Evolutionary conservation across 2,797 vertebrate species (phyloP), one percentile per base, ranked within the genome.

Genomic region (Danionella dracula): DNA sequence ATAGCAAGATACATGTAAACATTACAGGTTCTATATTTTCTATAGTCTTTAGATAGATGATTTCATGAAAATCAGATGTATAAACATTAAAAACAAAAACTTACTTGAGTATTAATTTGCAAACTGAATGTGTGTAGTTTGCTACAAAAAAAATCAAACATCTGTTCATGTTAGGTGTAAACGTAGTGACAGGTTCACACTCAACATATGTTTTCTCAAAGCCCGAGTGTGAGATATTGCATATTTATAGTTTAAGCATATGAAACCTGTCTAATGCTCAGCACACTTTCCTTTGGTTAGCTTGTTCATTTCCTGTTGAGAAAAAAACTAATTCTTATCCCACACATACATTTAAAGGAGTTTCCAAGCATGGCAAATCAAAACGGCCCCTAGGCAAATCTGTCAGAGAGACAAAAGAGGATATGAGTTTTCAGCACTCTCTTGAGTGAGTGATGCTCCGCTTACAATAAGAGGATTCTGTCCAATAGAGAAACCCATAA

Each of bases 401-500:
- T 54, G 56, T 40, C 27, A 41, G 40, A 31, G 64, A 59, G 48
- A 55, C 63, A 65, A 68, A 59, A 50, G 37, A 63, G 50, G 41
- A 59, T 38, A 64, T 68, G 66, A 72, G 66, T 56, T 55, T 66
- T 61, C 13, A 56, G 68, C 20, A 4, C 51, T 17, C 7, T 29
- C 23, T 50, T 12, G n/a, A 13, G 12, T 8, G 54, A 54, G 23
- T 38, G 53, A 66, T 70, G 66, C 57, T 64, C 34, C 16, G 32
- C 13, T n/a, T 46, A 35, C 42, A 65, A 74, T 57, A 29, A 58
- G 40, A 46, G 6, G 13, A 70, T 64, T 48, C 61, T 64, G 51
- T 71, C 59, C 31, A 61, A 55, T 56, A 46, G 41, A 48, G 32
- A 48, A 46, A 46, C 10, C 53, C 41, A 37, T 49, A 55, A 60